Conservation (phyloP, 2,797 vertebrate species). For the Channa striata region DNA sequence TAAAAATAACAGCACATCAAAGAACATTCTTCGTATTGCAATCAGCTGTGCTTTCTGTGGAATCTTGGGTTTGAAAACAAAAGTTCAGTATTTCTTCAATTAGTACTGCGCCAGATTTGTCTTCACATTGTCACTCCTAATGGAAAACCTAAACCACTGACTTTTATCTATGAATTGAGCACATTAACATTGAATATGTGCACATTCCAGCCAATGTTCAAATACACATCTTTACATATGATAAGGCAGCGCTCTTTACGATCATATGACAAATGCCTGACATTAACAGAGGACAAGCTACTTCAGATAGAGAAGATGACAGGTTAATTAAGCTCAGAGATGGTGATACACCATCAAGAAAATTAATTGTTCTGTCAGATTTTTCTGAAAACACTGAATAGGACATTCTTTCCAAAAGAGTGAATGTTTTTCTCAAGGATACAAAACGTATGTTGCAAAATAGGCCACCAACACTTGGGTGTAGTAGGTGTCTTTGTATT, state of each 20-base stretch:
- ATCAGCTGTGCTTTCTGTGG: neutral
- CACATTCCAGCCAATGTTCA: neutral
- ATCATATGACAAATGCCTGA: neutral
- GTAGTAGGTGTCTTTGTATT: constrained; percentile 98
- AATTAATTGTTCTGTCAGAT: neutral
- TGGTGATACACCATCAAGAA: neutral
- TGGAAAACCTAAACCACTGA: neutral
- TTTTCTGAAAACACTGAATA: neutral
- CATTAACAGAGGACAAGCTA: neutral
- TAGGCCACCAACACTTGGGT: constrained; percentile 97
- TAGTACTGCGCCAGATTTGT: neutral
- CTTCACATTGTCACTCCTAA: neutral
- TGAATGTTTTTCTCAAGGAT: constrained; percentile 86
- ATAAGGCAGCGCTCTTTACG: neutral
- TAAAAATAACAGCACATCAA: neutral
- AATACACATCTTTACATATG: neutral
- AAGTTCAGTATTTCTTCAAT: neutral
- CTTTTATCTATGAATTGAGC: neutral
- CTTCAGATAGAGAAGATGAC: neutral
- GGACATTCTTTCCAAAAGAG: neutral
- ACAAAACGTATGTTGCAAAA: constrained; percentile 98
- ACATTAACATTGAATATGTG: neutral
- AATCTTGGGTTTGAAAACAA: neutral
- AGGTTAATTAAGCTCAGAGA: neutral
- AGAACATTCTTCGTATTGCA: neutral